Evolutionary conservation across 2,797 vertebrate species (phyloP), one percentile per base, ranked within the genome.

Genomic region (Typhlichthys subterraneus): DNA sequence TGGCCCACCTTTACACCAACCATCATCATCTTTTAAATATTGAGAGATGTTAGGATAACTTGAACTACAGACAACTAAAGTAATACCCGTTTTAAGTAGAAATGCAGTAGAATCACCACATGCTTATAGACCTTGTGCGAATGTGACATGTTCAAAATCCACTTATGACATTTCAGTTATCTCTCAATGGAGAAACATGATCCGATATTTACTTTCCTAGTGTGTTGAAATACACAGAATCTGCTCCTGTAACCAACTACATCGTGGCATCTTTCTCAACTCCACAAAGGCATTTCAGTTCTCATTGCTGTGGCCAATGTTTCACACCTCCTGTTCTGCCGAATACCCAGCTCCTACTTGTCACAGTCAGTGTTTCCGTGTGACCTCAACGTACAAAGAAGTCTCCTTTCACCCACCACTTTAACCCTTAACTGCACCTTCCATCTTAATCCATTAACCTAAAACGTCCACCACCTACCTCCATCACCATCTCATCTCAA

Each of bases 381-480:
- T 58, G 65, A 60, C 29, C 66, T 59, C 64, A 63, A 55, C 59
- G 72, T 84, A 79, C 3, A 38, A 6, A 38, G 5, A 38, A 15
- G 59, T 72, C 77, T 14, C 17, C 23, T 76, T 73, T 31, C 54
- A 4, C n/a, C 2, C 51, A 23, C 13, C 53, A 8, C n/a, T 29
- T 29, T 33, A 13, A 17, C 14, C 38, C 15, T 38, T 56, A 65
- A 53, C 64, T 45, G 67, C 17, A 45, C 69, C 79, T 65, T 80
- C 73, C 62, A 72, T 67, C 81, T 79, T 70, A 80, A 88, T 87
- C 73, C 78, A 83, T 89, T 86, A 87, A 82, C 68, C 73, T 61
- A 76, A 88, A 86, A 86, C 55, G 76, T 86, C 84, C 81, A 83
- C 81, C 85, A 81, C 83, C 50, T 78, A 80, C 79, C 77, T 69